Evolutionary conservation across 2,797 vertebrate genomes (phyloP).

Genomic region (Diplodus puntazzo): DNA sequence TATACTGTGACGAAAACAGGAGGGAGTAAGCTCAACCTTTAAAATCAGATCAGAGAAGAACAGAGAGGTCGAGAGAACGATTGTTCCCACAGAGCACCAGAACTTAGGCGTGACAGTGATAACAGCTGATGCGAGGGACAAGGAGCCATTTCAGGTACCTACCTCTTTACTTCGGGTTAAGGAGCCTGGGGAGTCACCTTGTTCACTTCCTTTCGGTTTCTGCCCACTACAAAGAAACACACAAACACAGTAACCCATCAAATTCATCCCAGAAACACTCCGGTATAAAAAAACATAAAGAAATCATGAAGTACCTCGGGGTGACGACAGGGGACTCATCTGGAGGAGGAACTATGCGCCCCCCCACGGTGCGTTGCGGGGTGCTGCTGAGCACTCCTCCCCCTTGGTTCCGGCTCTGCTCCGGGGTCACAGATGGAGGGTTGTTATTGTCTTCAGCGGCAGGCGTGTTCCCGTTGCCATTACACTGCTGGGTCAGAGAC

Average conservation of each 20-base stretch:
- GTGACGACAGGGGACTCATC: slow-evolving; percentile 90
- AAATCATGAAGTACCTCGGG: slow-evolving; percentile 78
- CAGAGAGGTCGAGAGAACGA: not conserved
- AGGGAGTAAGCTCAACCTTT: not conserved
- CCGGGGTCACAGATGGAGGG: slow-evolving; percentile 75
- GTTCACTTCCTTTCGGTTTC: slow-evolving; percentile 59
- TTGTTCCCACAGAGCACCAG: not conserved
- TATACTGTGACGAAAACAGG: not conserved
- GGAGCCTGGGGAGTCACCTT: slow-evolving; percentile 69
- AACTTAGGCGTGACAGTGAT: not conserved
- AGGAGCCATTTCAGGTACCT: not conserved
- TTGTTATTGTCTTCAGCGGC: slow-evolving; percentile 76
- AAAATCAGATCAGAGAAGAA: slow-evolving; percentile 12
- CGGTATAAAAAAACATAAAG: not conserved
- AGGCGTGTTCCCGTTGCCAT: slow-evolving; percentile 83
- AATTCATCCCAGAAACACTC: not conserved
- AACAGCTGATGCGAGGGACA: not conserved
- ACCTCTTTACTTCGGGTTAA: slow-evolving; percentile 77
- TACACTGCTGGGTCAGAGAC: slow-evolving; percentile 90
- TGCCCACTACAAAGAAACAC: slow-evolving; percentile 60
- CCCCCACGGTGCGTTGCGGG: slow-evolving; percentile 83
- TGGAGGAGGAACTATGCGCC: slow-evolving; percentile 81
- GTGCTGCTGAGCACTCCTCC: slow-evolving; percentile 89
- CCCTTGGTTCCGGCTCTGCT: slow-evolving; percentile 74
- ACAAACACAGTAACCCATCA: slow-evolving; percentile 6